These are phyloP conservation scores for Salvelinus sp. DNA, from an alignment of 2,113 vertebrate genomes.

Conservation along the genomic window DNA sequence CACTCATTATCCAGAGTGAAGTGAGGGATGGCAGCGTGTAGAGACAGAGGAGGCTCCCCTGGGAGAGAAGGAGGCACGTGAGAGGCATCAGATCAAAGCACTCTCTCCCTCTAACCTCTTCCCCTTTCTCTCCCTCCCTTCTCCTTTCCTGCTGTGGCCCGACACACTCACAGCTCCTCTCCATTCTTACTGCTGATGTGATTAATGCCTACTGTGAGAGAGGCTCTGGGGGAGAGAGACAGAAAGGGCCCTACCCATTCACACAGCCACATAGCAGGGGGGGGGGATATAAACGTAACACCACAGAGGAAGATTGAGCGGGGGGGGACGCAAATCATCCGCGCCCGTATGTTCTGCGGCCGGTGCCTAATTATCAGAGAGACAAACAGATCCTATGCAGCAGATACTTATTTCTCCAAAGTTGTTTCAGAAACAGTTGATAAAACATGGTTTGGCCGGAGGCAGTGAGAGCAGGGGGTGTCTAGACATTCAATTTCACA, in stretches of 20 bases:
- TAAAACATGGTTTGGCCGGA: background rate
- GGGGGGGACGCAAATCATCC: background rate
- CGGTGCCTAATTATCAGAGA: background rate
- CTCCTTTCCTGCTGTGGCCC: background rate
- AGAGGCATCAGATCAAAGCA: conserved; percentile 1
- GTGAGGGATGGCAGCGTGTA: background rate
- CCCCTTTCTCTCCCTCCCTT: background rate
- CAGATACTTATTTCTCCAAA: background rate
- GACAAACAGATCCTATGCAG: background rate
- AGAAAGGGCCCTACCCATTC: background rate
- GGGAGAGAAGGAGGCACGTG: conserved; percentile 1
- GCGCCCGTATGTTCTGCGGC: background rate
- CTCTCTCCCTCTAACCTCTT: background rate
- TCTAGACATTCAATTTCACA: conserved; percentile 64
- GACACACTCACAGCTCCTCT: conserved; percentile 14
- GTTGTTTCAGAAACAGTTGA: background rate
- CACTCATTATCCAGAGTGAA: background rate
- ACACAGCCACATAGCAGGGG: background rate
- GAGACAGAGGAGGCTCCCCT: background rate
- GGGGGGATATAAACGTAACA: background rate
- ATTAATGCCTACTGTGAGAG: conserved; percentile 35
- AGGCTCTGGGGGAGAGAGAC: conserved; percentile 7
- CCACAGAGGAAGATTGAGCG: background rate
- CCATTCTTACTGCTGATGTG: conserved; percentile 30
- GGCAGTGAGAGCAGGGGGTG: conserved; percentile 6